phyloP scores from a whole-genome alignment of 2,888 invertebrate species.

The Physocephala rufipes region DNA sequence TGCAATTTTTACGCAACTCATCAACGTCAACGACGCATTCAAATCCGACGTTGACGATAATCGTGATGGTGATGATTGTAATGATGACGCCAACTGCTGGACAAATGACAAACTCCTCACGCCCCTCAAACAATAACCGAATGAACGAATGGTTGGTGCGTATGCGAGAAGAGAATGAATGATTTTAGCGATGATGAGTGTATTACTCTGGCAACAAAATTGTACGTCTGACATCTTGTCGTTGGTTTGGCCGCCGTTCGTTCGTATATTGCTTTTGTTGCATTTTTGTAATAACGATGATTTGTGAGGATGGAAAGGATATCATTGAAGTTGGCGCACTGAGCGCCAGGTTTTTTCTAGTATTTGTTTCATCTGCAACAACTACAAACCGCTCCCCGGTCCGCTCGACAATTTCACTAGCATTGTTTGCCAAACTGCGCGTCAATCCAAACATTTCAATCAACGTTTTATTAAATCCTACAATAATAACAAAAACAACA shows the following conservation, averaged over 20 bases:
- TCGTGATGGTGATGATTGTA: too few species aligned
- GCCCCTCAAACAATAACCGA: constrained; percentile 8
- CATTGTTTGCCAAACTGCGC: constrained; percentile 10
- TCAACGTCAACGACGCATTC: constrained; percentile 63
- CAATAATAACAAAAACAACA: constrained; percentile 12
- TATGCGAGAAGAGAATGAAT: too few species aligned
- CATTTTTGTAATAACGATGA: neutral
- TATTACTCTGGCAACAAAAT: too few species aligned
- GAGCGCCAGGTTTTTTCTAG: constrained; percentile 5
- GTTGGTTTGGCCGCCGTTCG: too few species aligned
- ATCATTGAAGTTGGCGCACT: neutral
- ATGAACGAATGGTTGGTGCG: too few species aligned
- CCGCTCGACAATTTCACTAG: neutral
- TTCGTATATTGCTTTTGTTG: neutral
- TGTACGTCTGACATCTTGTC: neutral
- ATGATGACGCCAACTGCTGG: constrained; percentile 52
- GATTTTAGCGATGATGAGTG: too few species aligned
- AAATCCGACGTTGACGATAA: constrained; percentile 51
- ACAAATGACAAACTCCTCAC: constrained; percentile 39
- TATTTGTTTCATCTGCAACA: constrained; percentile 4
- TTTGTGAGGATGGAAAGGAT: neutral
- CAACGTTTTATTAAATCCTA: neutral
- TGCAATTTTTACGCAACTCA: constrained; percentile 50
- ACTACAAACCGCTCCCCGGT: too few species aligned
- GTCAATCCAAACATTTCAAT: constrained; percentile 25